Conservation (phyloP, 2,888 invertebrate species). For the Euzophera pinguis region DNA sequence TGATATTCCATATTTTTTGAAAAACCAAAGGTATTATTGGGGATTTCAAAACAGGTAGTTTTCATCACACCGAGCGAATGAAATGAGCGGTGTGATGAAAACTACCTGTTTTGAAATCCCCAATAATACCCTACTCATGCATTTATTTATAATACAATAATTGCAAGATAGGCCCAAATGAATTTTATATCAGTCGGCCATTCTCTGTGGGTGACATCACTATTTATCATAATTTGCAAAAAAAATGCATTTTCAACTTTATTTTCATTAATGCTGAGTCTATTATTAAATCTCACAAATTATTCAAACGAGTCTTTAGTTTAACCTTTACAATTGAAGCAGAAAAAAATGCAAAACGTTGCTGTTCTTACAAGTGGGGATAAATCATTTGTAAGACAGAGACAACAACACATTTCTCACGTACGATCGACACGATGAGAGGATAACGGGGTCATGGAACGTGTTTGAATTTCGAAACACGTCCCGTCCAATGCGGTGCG, state of each 20-base stretch:
- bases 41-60: too few species aligned
- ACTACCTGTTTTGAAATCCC: too few species aligned
- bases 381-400: conserved; percentile 42
- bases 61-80: too few species aligned
- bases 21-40: too few species aligned
- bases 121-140: too few species aligned
- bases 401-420: conserved; percentile 41
- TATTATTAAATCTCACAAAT: conserved; percentile 21
- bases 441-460: conserved; percentile 74
- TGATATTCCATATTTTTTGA: too few species aligned
- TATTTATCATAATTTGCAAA: background rate
- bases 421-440: conserved; percentile 38
- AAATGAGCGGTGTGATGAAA: too few species aligned
- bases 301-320: conserved; percentile 44
- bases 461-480: conserved; percentile 77
- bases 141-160: conserved; percentile 1
- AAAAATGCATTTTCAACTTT: conserved; percentile 29
- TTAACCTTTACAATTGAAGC: conserved; percentile 39
- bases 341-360: conserved; percentile 38
- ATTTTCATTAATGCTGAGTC: conserved; percentile 31
- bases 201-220: conserved; percentile 44
- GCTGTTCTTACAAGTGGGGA: conserved; percentile 42
- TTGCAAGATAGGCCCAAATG: conserved; percentile 11
- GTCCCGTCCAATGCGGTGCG: conserved; percentile 70
- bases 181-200: conserved; percentile 46